phyloP scores from a whole-genome alignment of 2,797 vertebrate species.

The Gallinago solitaria region DNA sequence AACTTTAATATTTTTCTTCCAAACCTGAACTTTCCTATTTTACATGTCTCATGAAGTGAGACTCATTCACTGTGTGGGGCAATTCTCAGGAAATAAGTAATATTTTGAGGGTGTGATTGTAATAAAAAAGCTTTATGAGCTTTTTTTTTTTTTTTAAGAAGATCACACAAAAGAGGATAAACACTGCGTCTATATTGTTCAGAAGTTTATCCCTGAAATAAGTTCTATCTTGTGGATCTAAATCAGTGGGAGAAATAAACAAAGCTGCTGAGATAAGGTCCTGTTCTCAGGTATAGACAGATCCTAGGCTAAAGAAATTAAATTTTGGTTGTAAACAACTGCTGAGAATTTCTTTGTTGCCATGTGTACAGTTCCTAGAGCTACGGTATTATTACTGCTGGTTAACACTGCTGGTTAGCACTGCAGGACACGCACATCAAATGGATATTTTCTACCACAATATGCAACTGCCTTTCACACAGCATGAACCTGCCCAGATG shows the following conservation, averaged over 20 bases:
- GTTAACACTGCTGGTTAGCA: not conserved
- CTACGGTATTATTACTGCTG: not conserved
- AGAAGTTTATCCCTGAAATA: not conserved
- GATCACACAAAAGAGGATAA: not conserved
- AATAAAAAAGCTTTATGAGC: not conserved
- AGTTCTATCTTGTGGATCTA: not conserved
- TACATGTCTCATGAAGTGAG: not conserved
- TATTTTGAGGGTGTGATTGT: not conserved
- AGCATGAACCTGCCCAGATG: not conserved
- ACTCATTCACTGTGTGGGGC: not conserved
- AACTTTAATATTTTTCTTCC: not conserved
- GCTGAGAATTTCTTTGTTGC: not conserved
- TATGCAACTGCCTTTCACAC: not conserved
- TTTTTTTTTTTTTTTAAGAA: not conserved
- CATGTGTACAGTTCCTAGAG: not conserved
- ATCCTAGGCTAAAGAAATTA: not conserved
- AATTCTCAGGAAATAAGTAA: not conserved
- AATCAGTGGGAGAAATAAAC: conserved; percentile 3
- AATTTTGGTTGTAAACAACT: not conserved
- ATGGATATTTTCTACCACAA: accelerated
- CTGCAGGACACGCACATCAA: not conserved
- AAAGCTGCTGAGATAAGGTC: not conserved
- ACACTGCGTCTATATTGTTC: accelerated
- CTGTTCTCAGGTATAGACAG: not conserved
- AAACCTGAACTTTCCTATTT: not conserved